These are phyloP conservation scores for Trichopria drosophilae DNA, from an alignment of 2,888 invertebrate genomes.

Conservation along the genomic window DNA sequence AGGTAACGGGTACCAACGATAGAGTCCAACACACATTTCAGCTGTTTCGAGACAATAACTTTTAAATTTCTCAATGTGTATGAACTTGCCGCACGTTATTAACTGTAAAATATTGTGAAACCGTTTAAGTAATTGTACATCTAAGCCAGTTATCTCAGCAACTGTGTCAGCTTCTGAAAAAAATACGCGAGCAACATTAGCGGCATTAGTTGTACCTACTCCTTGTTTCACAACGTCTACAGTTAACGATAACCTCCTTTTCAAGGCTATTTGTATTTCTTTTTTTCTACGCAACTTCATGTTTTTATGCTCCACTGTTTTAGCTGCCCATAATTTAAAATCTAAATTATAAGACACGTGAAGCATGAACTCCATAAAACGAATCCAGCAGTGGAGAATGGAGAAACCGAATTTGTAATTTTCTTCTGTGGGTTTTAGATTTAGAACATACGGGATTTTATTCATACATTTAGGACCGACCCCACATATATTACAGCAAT, in stretches of 20 bases:
- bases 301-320: not conserved
- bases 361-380: conserved; percentile 13
- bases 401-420: conserved; percentile 15
- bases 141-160: conserved; percentile 12
- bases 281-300: conserved; percentile 15
- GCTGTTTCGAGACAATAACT: conserved; percentile 26
- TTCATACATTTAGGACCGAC: conserved; percentile 14
- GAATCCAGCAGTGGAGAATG: conserved; percentile 7
- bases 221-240: conserved; percentile 22
- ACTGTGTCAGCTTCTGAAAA: conserved; percentile 17
- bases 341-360: conserved; percentile 6
- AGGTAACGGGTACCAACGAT: conserved; percentile 37
- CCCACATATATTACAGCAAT: conserved; percentile 19
- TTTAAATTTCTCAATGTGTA: conserved; percentile 26
- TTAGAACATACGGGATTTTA: conserved; percentile 10
- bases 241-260: conserved; percentile 11
- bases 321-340: conserved; percentile 5
- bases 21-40: conserved; percentile 23
- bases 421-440: conserved; percentile 6
- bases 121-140: conserved; percentile 10
- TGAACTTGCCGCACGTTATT: conserved; percentile 14
- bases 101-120: conserved; percentile 21
- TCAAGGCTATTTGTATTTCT: conserved; percentile 5
- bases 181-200: conserved; percentile 19
- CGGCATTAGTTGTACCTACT: conserved; percentile 12